These are phyloP conservation scores for Dromas ardeola DNA, from an alignment of 2,113 vertebrate species.

Conservation along the genomic window DNA sequence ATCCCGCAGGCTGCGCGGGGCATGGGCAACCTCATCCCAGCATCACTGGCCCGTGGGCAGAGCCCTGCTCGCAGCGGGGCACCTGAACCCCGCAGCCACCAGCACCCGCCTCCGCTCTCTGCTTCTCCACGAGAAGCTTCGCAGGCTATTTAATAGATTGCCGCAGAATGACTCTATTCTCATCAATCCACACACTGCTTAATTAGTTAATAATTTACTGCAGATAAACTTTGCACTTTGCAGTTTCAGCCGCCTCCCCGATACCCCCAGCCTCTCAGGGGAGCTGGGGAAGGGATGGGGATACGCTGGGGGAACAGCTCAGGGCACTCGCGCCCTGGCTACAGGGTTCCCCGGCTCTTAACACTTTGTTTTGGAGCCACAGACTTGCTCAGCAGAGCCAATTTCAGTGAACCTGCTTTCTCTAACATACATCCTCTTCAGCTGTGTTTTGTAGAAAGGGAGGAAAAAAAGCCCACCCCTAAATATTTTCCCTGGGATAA, in stretches of 20 bases:
- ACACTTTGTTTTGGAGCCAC: background rate
- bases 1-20: fast-evolving
- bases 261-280: background rate
- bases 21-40: fast-evolving
- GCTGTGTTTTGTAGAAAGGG: background rate
- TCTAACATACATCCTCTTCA: background rate
- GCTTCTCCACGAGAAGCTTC: background rate
- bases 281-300: background rate
- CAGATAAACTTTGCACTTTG: background rate
- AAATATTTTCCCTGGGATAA: constrained; percentile 56
- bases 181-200: background rate
- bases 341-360: background rate
- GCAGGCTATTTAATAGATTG: background rate
- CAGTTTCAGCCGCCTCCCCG: background rate
- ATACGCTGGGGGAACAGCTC: background rate
- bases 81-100: fast-evolving
- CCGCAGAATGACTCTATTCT: background rate
- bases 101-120: fast-evolving
- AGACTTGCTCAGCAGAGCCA: background rate
- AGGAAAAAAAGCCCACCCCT: background rate
- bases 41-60: fast-evolving
- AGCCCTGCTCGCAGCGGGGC: background rate
- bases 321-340: fast-evolving
- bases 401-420: background rate
- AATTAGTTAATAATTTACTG: background rate